Evolutionary conservation across 1,140 invertebrate genomes (phyloP), one percentile per base, ranked within the genome.

Genomic region (Platyscapa corneri): DNA sequence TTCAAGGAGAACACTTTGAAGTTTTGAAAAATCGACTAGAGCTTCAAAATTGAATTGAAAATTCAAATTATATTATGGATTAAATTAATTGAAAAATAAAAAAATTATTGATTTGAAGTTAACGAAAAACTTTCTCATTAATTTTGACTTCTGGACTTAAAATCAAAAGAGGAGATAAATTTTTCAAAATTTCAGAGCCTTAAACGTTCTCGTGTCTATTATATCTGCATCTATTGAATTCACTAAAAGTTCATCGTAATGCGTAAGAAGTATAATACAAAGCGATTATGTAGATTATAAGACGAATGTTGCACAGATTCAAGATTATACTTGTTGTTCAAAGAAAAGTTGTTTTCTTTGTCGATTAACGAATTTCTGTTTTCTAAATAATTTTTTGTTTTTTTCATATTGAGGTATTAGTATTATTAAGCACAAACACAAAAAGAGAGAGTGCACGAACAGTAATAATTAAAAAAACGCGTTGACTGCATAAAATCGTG

Each of bases 401-500:
- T 79, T 10, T 46, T 75, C 60, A 7, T 76, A 32, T 65, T 20
- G 18, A 78, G n/a, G 10, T 80, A 64, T 49, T 37, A 81, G 67
- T 70, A 76, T 67, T 60, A 84, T 72, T 81, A 82, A 76, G 78
- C 84, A 81, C 84, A 81, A 80, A 34, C 53, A 70, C 18, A 85
- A 76, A n/a, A 76, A 53, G 30, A 77, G 82, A 80, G 78, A 81
- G 78, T 81, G 78, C 83, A 75, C 84, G 65, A 85, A 81, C 34
- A 39, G 23, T 39, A 49, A 65, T 77, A 14, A 84, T 39, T 18
- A 79, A 79, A 23, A 70, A 77, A 81, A n/a, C 81, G 84, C 56
- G 84, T 86, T 86, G 80, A 80, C 82, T 76, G 82, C 82, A 86
- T 76, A 83, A 86, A 83, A 84, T 81, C 72, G 86, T 86, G 86